These are phyloP conservation scores for Spea multiplicata DNA, from an alignment of 2,113 vertebrate species.

Conservation along the genomic window DNA sequence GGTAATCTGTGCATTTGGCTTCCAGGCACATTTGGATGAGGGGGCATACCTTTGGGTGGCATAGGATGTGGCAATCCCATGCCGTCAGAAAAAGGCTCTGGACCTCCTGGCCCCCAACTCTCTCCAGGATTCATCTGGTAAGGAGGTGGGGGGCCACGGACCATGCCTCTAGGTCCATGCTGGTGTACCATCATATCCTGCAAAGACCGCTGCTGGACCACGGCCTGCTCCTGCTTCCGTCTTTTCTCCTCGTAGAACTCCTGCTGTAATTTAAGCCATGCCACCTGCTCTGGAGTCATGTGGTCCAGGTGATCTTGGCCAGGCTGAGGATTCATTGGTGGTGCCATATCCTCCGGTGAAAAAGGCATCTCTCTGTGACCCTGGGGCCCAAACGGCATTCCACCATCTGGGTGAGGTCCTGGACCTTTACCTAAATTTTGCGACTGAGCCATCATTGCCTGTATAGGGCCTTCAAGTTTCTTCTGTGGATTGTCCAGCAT, in stretches of 20 bases:
- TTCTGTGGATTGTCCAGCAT: conserved; percentile 81
- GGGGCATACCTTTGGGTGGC: conserved; percentile 88
- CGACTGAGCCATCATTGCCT: conserved; percentile 97
- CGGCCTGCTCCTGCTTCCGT: conserved; percentile 89
- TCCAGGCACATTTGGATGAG: conserved; percentile 74
- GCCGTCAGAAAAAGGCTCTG: conserved; percentile 87
- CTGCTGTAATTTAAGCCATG: conserved; percentile 96
- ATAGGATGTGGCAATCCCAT: conserved; percentile 78
- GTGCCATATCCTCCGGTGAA: conserved; percentile 91
- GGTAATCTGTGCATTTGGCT: conserved; percentile 89
- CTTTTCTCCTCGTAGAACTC: conserved; percentile 98
- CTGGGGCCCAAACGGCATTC: conserved; percentile 84
- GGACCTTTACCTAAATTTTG: conserved; percentile 89
- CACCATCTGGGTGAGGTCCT: conserved; percentile 85
- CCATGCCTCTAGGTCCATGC: conserved; percentile 88
- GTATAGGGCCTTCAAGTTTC: conserved; percentile 87
- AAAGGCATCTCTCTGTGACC: conserved; percentile 94
- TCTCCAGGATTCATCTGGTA: conserved; percentile 93
- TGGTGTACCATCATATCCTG: conserved; percentile 97
- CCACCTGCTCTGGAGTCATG: conserved; percentile 96
- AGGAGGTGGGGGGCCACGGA: conserved; percentile 89
- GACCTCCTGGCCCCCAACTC: conserved; percentile 84
- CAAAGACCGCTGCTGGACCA: conserved; percentile 89
- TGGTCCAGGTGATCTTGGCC: conserved; percentile 90
- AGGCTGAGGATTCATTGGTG: conserved; percentile 77